A percentile compares a stretch with the other conserved stretches of the same genome.
Evolutionary conservation across 2,888 invertebrate species (phyloP).

Genomic region (Leucophora obtusa): DNA sequence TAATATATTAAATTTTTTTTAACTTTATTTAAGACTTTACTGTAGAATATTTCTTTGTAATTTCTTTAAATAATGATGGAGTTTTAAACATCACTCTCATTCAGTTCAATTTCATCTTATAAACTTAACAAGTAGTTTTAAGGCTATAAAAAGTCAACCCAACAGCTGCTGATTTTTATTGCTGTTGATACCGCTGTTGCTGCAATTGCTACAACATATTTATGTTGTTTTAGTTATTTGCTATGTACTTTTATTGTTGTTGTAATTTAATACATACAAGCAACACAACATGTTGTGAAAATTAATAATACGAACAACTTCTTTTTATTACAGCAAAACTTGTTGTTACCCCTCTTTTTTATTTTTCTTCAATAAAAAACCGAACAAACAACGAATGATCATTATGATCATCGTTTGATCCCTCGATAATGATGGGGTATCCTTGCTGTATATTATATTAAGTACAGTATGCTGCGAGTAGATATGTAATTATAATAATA

Average conservation of each 20-base stretch:
- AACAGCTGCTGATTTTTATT: slow-evolving; percentile 47
- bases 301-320: slow-evolving; percentile 15
- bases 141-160: slow-evolving; percentile 25
- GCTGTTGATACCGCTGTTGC: slow-evolving; percentile 22
- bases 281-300: slow-evolving; percentile 35
- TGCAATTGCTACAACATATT: slow-evolving; percentile 12
- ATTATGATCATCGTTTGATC: slow-evolving; percentile 57
- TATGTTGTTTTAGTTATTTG: slow-evolving; percentile 31
- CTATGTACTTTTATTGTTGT: slow-evolving; percentile 18
- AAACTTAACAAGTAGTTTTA: slow-evolving; percentile 45
- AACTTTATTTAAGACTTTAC: too few relatives aligned
- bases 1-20: too few relatives aligned
- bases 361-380: neutral
- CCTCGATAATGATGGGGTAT: slow-evolving; percentile 32
- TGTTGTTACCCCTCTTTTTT: slow-evolving; percentile 37
- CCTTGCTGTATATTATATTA: slow-evolving; percentile 25
- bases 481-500: neutral
- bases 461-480: neutral
- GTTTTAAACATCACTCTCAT: neutral
- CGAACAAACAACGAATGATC: slow-evolving; percentile 2
- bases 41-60: too few relatives aligned
- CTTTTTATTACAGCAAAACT: slow-evolving; percentile 27
- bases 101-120: slow-evolving; percentile 28
- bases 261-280: slow-evolving; percentile 51
- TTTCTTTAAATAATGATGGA: slow-evolving; percentile 21